Evolutionary conservation across 64 coral and sea anemone species (phyloP), one percentile per base, ranked within the genome.

Genomic region (Stichodactyla mertensii): DNA sequence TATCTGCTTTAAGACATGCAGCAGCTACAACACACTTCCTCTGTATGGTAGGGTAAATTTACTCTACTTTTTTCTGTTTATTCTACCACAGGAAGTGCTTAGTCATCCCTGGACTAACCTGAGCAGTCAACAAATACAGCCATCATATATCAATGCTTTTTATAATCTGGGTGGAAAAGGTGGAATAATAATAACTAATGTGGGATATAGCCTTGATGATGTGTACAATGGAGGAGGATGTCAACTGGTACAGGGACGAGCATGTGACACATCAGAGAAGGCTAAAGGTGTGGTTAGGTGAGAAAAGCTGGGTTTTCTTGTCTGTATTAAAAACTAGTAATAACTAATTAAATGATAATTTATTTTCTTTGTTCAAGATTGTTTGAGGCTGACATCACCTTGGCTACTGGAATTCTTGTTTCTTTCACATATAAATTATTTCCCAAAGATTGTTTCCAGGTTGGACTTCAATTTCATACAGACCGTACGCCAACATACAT

Each of bases 171-270:
- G 91, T 52, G 52, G 88, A 56, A 88, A 93, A 85, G 88, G 86
- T 22, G 95, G 91, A 23, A 45, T 91, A 20, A 86, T 84, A 3
- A 86, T 93, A 53, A 93, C 66, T 61, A 26, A 58, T 83, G 95
- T 93, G 9, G 83, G 87, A 19, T 70, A 88, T n/a, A 97, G 84
- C 10, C 52, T 91, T 80, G 77, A 80, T 77, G 85, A 93, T 45
- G 88, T 91, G 18, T 97, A 85, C 77, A 93, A 93, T 88, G 94
- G 94, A 20, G 94, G 94, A n/a, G 91, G 94, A 28, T 97, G 94
- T 78, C 94, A 89, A 15, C 12, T 88, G 74, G 86, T 93, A 12
- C 57, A 80, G 57, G 94, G 94, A 7, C 80, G 69, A 56, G 61
- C 82, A 85, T 82, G 61, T 51, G n/a, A 85, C 57, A 81, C 71